Base-by-base conservation (phyloP, 2,797 vertebrate species). In the Glyptemys insculpta region DNA sequence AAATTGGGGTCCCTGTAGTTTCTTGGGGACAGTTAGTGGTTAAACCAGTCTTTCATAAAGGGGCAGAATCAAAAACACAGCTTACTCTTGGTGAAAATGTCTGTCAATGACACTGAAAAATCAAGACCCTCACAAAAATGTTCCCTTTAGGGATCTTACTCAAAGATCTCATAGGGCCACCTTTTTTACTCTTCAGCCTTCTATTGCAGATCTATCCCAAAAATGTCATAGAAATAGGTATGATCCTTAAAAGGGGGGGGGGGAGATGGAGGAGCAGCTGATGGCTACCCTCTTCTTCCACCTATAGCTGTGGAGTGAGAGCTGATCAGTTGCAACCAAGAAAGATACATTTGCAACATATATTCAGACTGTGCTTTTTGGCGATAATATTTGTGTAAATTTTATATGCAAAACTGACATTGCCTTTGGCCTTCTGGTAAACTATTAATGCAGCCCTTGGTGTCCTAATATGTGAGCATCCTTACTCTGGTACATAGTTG, bases 21-120 rank as follows among this genome's bases (percentile, higher is more conserved):
- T 53, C 53, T 53, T 53, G 7, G 18, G 21, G 53, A 54, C 21
- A 27, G 12, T 29, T 68, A 6, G 9, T 87, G 7, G 16, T 79
- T 85, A 87, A 81, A 10, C 52, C 85, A 53, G 9, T 5, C 59
- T 90, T 83, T 3, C 1, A 86, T 85, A 79, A 85, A 88, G 82
- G 68, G 79, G 44, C 44, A 85, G 8, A 88, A 56, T 89, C 11
- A 37, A 19, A 87, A 90, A n/a, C 12, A 47, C 1, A 27, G 34
- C 14, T 91, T 76, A 23, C 41, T 83, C 53, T 86, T 84, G 37
- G 14, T 87, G 57, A 94, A 21, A 15, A 0, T 80, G 5, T 78
- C 89, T 89, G 80, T 87, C 19, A 47, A 21, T 95, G 65, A 82
- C 81, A 62, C 88, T 62, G 57, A 91, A 90, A 57, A 85, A 41